Base-by-base conservation (phyloP, 2,113 vertebrate species). In the Anhinga rufa region DNA sequence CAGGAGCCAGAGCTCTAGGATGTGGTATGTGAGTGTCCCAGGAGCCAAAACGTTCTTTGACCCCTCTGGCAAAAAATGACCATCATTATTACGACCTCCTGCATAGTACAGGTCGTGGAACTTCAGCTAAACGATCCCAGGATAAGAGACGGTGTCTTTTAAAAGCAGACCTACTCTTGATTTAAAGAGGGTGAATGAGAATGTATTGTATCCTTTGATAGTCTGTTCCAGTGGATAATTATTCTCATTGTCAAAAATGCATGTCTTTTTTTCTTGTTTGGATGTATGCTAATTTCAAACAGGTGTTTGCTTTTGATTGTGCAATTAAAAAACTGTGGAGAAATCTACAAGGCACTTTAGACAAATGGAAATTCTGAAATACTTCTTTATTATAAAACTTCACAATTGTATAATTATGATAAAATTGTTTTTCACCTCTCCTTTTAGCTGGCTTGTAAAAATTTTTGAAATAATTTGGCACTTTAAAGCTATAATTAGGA, bases 231-330 rank as follows among this genome's bases (percentile, higher is more conserved):
- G 36, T 3, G 2, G 22, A 85, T 96, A 96, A 93, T 95, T 95
- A 66, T 74, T 90, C 79, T 91, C 52, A 48, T 61, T 80, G 78
- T 93, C 75, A 83, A 92, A 96, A 82, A 93, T 29, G 8, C 7
- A 49, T 42, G 55, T 55, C 32, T 86, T 77, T 31, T 70, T 76
- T 75, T 71, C 55, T 81, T 89, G 40, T 94, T 96, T 87, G 70
- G 69, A 87, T 79, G 49, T 57, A 79, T 69, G 89, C 52, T 95
- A 84, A 91, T 92, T 96, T 96, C 61, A 92, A 95, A 88, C 91
- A 95, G 78, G 84, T 94, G 71, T 85, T 93, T 79, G 42, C 65
- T 76, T 95, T 88, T 94, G 80, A 95, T 72, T 79, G 44, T 79
- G 61, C 60, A 81, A 77, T 92, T 95, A 81, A 92, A 91, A 94